Evolutionary conservation across 2,797 vertebrate genomes (phyloP).

Genomic region (Cottoperca gobio): DNA sequence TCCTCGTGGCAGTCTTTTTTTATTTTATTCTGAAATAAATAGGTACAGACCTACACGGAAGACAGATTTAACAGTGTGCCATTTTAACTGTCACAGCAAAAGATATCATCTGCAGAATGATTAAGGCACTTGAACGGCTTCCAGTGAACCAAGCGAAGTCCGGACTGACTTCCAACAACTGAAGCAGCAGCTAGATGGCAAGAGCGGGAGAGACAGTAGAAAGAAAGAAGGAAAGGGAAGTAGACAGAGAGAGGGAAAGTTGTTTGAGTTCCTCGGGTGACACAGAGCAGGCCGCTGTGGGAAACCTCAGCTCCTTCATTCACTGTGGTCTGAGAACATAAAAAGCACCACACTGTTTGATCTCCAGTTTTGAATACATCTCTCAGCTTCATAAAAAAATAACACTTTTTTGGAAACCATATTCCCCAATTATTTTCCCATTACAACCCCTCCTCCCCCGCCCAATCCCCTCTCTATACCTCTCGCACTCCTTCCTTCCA

Average conservation of each 20-base stretch:
- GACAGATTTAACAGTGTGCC: conserved; percentile 28
- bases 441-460: conserved; percentile 23
- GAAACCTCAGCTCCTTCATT: conserved; percentile 78
- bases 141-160: conserved; percentile 24
- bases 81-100: conserved; percentile 36
- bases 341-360: conserved; percentile 80
- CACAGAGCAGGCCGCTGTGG: conserved; percentile 70
- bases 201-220: conserved; percentile 18
- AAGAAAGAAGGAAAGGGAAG: conserved; percentile 32
- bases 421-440: conserved; percentile 70
- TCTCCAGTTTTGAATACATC: conserved; percentile 76
- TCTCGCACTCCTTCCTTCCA: conserved; percentile 42
- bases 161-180: conserved; percentile 39
- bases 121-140: conserved; percentile 47
- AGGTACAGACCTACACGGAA: conserved; percentile 22
- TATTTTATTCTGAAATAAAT: conserved; percentile 19
- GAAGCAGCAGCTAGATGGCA: conserved; percentile 43
- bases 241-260: conserved; percentile 39
- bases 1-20: neutral
- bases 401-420: conserved; percentile 68
- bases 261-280: conserved; percentile 62
- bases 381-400: conserved; percentile 69
- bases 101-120: conserved; percentile 50
- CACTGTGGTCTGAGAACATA: conserved; percentile 77
- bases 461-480: conserved; percentile 22